These are phyloP conservation scores for Tigriopus japonicus DNA, from an alignment of 1,140 invertebrate species.

Conservation along the genomic window DNA sequence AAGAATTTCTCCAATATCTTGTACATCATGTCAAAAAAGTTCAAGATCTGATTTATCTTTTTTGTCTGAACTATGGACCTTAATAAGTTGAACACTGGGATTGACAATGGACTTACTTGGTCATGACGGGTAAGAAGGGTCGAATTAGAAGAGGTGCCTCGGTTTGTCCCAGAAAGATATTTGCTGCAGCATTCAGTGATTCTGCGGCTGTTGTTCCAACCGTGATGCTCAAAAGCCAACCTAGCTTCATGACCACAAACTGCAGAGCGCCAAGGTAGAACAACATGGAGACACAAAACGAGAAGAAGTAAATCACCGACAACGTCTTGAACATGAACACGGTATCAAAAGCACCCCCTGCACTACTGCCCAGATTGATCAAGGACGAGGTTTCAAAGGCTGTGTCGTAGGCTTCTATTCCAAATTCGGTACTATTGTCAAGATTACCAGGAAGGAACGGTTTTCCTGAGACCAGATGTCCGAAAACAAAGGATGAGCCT, in stretches of 20 bases:
- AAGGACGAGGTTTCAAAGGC: background rate
- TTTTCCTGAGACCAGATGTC: conserved; percentile 39
- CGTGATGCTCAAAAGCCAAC: conserved; percentile 42
- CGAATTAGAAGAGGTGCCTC: conserved; percentile 38
- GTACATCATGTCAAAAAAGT: too few species aligned
- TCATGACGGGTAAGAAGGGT: conserved; percentile 59
- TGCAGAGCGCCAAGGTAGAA: conserved; percentile 76
- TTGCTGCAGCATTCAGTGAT: conserved; percentile 70
- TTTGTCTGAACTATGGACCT: too few species aligned
- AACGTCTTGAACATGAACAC: conserved; percentile 38
- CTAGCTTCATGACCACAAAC: conserved; percentile 59
- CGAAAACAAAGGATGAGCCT: conserved; percentile 71
- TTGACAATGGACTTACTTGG: conserved; percentile 28
- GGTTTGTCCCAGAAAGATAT: conserved; percentile 75
- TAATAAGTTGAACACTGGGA: too few species aligned
- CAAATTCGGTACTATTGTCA: background rate
- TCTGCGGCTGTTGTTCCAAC: conserved; percentile 77
- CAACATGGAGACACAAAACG: conserved; percentile 62
- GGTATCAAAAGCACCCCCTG: background rate
- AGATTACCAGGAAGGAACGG: background rate
- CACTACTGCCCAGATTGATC: background rate
- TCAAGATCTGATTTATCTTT: too few species aligned
- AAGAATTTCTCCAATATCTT: too few species aligned
- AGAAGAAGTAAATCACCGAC: conserved; percentile 76
- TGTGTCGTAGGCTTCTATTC: background rate